Conservation (phyloP, 2,888 invertebrate species). For the Camptogramma bilineatum region DNA sequence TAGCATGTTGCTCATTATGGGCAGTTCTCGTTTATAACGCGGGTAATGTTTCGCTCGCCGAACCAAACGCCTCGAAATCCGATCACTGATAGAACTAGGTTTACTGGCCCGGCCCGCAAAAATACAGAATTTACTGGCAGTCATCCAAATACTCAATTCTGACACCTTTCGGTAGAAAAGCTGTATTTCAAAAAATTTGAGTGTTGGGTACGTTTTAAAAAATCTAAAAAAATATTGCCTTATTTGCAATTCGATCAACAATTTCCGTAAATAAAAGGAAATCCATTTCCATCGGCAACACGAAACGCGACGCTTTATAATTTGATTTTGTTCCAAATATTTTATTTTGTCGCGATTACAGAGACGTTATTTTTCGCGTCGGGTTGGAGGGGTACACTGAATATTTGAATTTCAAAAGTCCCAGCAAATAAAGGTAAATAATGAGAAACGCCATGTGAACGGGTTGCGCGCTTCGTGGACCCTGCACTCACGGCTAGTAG, state of each 20-base stretch:
- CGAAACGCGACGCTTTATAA: constrained; percentile 14
- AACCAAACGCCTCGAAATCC: not conserved
- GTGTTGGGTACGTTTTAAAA: not conserved
- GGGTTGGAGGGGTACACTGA: constrained; percentile 14
- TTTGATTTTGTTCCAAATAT: constrained; percentile 29
- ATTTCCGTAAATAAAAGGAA: constrained; percentile 15
- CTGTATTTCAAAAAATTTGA: not conserved
- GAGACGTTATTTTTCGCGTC: constrained; percentile 21
- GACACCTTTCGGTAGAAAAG: not conserved
- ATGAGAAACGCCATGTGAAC: constrained; percentile 13
- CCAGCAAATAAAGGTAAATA: constrained; percentile 27
- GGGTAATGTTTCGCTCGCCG: not conserved
- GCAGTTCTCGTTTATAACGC: constrained; percentile 15
- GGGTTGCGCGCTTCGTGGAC: not conserved
- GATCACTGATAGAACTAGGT: not conserved
- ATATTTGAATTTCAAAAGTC: constrained; percentile 32
- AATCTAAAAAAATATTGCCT: not conserved
- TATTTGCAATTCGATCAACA: constrained; percentile 16
- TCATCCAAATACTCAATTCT: not conserved
- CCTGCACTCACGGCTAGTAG: not conserved
- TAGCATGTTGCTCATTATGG: constrained; percentile 17
- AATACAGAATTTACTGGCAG: constrained; percentile 1
- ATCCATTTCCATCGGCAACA: constrained; percentile 22
- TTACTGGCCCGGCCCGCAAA: not conserved
- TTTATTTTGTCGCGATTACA: constrained; percentile 25